Conservation (phyloP, 2,113 vertebrate genomes). For the Malurus elegans region DNA sequence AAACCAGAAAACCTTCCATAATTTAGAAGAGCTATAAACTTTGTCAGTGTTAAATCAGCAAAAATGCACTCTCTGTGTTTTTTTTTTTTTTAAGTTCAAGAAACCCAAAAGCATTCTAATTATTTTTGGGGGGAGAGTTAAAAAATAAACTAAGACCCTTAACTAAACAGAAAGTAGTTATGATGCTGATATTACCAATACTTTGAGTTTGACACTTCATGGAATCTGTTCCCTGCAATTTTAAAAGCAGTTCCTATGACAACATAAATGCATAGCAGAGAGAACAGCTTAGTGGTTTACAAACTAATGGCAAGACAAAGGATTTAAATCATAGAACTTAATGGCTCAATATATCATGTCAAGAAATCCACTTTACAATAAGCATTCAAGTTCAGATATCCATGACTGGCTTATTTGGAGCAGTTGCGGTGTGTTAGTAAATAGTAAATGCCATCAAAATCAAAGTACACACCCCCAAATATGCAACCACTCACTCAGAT, state of each 20-base stretch:
- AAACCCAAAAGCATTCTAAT: background rate
- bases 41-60: background rate
- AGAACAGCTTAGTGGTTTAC: background rate
- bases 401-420: background rate
- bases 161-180: background rate
- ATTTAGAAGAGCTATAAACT: background rate
- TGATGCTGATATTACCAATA: background rate
- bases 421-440: background rate
- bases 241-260: background rate
- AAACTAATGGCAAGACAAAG: background rate
- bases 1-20: background rate
- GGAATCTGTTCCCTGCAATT: background rate
- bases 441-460: background rate
- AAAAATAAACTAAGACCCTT: background rate
- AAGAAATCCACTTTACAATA: background rate
- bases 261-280: background rate
- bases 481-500: background rate
- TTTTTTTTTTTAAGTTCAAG: background rate
- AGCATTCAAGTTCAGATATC: background rate
- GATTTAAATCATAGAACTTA: background rate
- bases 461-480: background rate
- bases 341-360: background rate
- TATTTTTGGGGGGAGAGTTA: background rate
- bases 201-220: background rate
- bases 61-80: background rate